Conservation (phyloP, 2,888 invertebrate species). For the Lordiphosa fenestrarum region DNA sequence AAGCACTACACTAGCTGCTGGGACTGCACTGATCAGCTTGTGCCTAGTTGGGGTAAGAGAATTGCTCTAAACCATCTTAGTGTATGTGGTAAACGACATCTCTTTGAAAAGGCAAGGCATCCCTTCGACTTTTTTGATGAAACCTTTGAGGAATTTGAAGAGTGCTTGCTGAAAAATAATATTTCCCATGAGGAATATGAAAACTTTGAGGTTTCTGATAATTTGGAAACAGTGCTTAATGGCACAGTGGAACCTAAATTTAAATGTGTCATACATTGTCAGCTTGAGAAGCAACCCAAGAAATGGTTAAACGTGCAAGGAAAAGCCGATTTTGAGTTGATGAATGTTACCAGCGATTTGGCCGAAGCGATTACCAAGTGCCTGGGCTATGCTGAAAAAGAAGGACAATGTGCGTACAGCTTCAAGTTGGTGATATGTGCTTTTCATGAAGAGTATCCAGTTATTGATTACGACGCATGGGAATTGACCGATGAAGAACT, state of each 20-base stretch:
- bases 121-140: constrained; percentile 14
- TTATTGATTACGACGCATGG: background rate
- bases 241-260: constrained; percentile 16
- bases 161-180: constrained; percentile 16
- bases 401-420: constrained; percentile 18
- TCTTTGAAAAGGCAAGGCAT: constrained; percentile 12
- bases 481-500: background rate
- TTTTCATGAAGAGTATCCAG: background rate
- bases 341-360: constrained; percentile 12
- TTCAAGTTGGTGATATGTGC: constrained; percentile 21
- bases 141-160: constrained; percentile 1
- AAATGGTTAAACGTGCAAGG: constrained; percentile 18
- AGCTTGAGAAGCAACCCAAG: background rate
- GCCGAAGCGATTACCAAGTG: constrained; percentile 7
- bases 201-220: background rate
- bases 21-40: background rate
- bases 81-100: background rate
- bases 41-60: constrained; percentile 2
- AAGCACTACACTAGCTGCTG: background rate
- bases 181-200: constrained; percentile 12
- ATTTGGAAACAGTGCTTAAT: constrained; percentile 6
- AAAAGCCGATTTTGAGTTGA: constrained; percentile 9
- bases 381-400: constrained; percentile 8
- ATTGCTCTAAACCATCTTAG: background rate
- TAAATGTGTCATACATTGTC: constrained; percentile 22